Base-by-base conservation (phyloP, 2,888 invertebrate genomes). In the Tubulanus polymorphus region DNA sequence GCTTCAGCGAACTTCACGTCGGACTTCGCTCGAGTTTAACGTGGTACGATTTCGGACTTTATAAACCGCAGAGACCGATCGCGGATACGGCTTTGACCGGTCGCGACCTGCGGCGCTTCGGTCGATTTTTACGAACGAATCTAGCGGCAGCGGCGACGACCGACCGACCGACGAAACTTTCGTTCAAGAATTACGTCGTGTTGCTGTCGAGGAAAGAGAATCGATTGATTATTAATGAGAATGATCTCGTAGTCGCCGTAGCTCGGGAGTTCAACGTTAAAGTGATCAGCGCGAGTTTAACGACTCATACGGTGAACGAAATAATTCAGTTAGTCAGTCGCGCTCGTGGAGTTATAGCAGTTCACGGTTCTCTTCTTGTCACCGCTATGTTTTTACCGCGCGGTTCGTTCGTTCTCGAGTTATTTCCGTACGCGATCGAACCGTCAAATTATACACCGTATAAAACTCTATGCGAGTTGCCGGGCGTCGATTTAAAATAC, bases 1-100 rank as follows among this genome's bases (percentile, higher is more conserved):
- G 82, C 62, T 81, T 83, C 64, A 53, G 65, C 32, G 70, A 76
- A 53, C 65, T 69, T 2, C 63, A 67, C 54, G 67, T 79, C 6
- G 82, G 82, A n/a, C 55, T 82, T 10, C 67, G 70, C 12, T 71
- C 71, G 56, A 58, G 67, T 26, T 79, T 79, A 23, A 61, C 72
- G 2, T 82, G 82, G 81, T 83, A 81, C 67, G 79, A 83, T 48
- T 83, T 82, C 72, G 83, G 83, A 2, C 83, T 81, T 66, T 63
- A 63, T 27, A 56, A 64, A 50, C 79, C 77, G 1, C 82, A 82
- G 63, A 79, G 80, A 26, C 78, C 81, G 2, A 28, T 78, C 32
- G 53, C 57, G 25, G 63, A 64, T 37, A 26, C 37, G 6, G 28
- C 60, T 55, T 62, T 72, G 3, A 66, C 67, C 3, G 56, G 64